Evolutionary conservation across 2,888 invertebrate genomes (phyloP).

Genomic region (Ophion ventricosus): DNA sequence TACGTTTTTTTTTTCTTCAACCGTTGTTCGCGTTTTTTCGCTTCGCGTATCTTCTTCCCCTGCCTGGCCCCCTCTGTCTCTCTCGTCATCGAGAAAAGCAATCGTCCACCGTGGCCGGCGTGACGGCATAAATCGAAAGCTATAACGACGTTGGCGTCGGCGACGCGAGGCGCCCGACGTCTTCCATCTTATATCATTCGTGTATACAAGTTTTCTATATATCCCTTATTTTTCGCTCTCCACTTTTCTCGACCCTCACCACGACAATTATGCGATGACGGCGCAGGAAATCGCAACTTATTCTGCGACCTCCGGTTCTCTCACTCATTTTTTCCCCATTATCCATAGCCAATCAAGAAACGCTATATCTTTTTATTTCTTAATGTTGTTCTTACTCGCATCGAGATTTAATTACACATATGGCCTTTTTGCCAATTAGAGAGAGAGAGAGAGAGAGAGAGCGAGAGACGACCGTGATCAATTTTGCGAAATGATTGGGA

Average conservation of each 20-base stretch:
- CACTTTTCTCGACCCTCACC: background rate
- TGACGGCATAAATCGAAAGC: constrained; percentile 79
- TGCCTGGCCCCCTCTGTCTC: constrained; percentile 32
- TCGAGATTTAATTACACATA: background rate
- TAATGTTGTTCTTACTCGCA: background rate
- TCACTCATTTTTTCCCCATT: constrained; percentile 4
- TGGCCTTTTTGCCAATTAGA: background rate
- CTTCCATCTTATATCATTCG: constrained; percentile 60
- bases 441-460: background rate
- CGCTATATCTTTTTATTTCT: background rate
- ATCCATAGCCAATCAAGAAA: background rate
- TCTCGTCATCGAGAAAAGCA: constrained; percentile 73
- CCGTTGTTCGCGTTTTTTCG: constrained; percentile 30
- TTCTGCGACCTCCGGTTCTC: constrained; percentile 30
- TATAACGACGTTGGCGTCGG: constrained; percentile 72
- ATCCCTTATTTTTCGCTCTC: background rate
- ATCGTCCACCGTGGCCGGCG: constrained; percentile 74
- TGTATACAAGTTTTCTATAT: constrained; percentile 31
- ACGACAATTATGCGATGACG: background rate
- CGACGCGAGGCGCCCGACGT: constrained; percentile 74
- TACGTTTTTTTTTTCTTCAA: constrained; percentile 29
- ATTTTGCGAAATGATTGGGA: background rate
- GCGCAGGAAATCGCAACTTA: background rate
- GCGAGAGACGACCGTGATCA: background rate
- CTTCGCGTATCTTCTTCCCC: constrained; percentile 35